Conservation (phyloP, 1,140 invertebrate genomes). For the Aphidius ervi region DNA sequence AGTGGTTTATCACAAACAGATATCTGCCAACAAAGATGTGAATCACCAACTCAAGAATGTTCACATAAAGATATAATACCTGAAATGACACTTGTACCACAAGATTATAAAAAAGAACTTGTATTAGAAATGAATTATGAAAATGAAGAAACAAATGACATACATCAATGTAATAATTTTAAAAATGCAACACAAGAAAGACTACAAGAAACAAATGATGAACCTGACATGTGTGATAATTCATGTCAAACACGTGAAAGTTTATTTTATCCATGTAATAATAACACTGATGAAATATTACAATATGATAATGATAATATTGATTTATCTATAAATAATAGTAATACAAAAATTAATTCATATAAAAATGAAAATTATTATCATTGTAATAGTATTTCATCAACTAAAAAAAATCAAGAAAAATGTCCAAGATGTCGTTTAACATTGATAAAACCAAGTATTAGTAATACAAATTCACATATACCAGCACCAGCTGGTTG, state of each 20-base stretch:
- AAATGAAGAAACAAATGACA: conserved; percentile 47
- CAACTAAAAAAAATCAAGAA: conserved; percentile 30
- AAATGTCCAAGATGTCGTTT: conserved; percentile 31
- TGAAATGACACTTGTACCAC: conserved; percentile 35
- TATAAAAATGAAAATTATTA: conserved; percentile 20
- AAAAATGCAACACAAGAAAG: conserved; percentile 52
- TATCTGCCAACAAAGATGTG: conserved; percentile 34
- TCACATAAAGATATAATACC: conserved; percentile 42
- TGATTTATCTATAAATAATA: conserved; percentile 34
- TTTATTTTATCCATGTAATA: conserved; percentile 58
- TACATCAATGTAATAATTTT: conserved; percentile 51
- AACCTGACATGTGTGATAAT: conserved; percentile 68
- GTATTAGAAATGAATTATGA: conserved; percentile 37
- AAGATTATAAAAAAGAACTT: conserved; percentile 36
- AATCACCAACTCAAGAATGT: conserved; percentile 43
- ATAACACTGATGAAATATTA: conserved; percentile 21
- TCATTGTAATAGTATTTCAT: conserved; percentile 38
- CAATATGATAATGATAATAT: conserved; percentile 37
- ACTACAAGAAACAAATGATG: conserved; percentile 53
- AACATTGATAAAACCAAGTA: too few relatives aligned
- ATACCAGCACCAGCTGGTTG: conserved; percentile 47
- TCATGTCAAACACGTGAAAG: conserved; percentile 77
- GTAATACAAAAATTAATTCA: conserved; percentile 25
- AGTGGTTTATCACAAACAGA: conserved; percentile 44
- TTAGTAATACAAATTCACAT: conserved; percentile 27